phyloP scores from a whole-genome alignment of 2,113 vertebrate genomes.

The Pangasianodon gigas region DNA sequence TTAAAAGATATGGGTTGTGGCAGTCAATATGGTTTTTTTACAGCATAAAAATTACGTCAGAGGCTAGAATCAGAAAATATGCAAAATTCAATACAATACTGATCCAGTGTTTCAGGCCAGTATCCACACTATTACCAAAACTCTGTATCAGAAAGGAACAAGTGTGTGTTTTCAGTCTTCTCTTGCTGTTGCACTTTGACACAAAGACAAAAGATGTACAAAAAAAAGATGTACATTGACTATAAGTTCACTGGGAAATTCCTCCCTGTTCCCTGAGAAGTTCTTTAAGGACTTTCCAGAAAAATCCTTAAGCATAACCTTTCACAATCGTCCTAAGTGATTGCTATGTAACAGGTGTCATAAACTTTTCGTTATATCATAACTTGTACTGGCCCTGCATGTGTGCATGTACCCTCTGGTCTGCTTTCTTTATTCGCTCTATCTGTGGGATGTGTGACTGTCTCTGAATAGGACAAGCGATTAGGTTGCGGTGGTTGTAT shows the following conservation, averaged over 20 bases:
- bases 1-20: background rate
- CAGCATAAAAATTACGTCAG: background rate
- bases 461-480: background rate
- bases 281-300: background rate
- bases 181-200: background rate
- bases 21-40: background rate
- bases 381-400: background rate
- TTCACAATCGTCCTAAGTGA: background rate
- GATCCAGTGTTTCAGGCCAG: background rate
- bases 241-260: background rate
- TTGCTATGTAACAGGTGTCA: too few species aligned
- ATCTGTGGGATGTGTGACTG: background rate
- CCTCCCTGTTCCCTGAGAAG: background rate
- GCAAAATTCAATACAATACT: background rate
- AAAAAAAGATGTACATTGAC: background rate
- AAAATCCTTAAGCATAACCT: background rate
- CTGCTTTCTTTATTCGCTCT: background rate
- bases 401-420: background rate
- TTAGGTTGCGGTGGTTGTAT: constrained; percentile 10
- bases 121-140: background rate
- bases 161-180: background rate
- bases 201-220: background rate
- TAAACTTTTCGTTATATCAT: background rate
- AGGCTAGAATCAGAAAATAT: background rate
- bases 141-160: background rate